phyloP scores from a whole-genome alignment of 2,113 vertebrate genomes.

The Manacus vitellinus region DNA sequence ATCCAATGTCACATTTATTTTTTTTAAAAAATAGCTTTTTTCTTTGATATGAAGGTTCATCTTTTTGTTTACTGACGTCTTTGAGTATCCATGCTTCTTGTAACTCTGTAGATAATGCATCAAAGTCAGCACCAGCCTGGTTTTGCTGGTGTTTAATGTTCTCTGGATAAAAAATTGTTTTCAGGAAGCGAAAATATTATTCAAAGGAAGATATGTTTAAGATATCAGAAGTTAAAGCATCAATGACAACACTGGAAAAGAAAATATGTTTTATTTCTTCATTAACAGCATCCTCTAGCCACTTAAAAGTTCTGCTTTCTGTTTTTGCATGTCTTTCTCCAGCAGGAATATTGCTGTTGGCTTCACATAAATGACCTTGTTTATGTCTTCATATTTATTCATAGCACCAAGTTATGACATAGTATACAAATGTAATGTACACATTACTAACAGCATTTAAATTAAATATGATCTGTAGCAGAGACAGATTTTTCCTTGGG shows the following conservation, averaged over 20 bases:
- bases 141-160: conserved; percentile 4
- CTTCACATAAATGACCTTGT: conserved; percentile 43
- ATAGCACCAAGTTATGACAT: background rate
- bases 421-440: conserved; percentile 2
- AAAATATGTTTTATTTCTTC: conserved; percentile 36
- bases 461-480: background rate
- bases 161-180: conserved; percentile 35
- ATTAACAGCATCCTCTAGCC: background rate
- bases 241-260: background rate
- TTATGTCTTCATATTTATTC: conserved; percentile 62
- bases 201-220: conserved; percentile 12
- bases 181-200: conserved; percentile 32
- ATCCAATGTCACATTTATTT: background rate
- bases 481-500: background rate
- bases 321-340: background rate
- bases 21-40: background rate
- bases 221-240: conserved; percentile 16
- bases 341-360: conserved; percentile 12
- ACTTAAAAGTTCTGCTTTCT: conserved; percentile 14
- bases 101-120: conserved; percentile 3
- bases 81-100: background rate
- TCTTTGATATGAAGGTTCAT: background rate
- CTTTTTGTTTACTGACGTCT: conserved; percentile 12
- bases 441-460: conserved; percentile 26
- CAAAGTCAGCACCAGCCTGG: background rate